A percentile compares a stretch with the other conserved stretches of the same genome.
phyloP scores from a whole-genome alignment of 2,888 invertebrate genomes.

The Osedax frankpressi region DNA sequence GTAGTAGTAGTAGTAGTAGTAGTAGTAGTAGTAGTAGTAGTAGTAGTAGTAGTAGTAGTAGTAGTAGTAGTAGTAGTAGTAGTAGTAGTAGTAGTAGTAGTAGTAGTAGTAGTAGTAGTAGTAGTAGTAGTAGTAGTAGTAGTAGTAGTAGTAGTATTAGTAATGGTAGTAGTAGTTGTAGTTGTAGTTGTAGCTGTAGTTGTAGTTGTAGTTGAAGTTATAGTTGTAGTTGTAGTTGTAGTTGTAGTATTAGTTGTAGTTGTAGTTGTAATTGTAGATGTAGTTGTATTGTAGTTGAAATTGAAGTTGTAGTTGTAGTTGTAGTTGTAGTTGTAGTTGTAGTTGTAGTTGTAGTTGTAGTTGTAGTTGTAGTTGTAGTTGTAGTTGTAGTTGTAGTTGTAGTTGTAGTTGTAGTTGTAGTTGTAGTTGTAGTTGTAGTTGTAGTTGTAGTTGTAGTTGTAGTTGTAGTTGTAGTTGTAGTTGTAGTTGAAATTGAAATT shows the following conservation, averaged over 20 bases:
- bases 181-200: constrained; percentile 13
- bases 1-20: not conserved
- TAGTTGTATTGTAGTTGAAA: not conserved
- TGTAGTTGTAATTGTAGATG: not conserved
- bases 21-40: not conserved
- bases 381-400: not conserved
- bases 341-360: not conserved
- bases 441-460: not conserved
- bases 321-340: not conserved
- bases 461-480: not conserved
- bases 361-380: not conserved
- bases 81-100: not conserved
- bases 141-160: constrained; percentile 1
- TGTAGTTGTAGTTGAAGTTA: constrained; percentile 9
- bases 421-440: not conserved
- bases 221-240: constrained; percentile 11
- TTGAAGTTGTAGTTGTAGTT: not conserved
- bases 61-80: not conserved
- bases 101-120: constrained; percentile 1
- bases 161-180: constrained; percentile 11
- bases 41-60: not conserved
- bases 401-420: not conserved
- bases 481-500: not conserved
- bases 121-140: not conserved
- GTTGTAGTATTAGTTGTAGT: constrained; percentile 7